Base-by-base conservation (phyloP, 2,797 vertebrate species). In the Cheirogaleus major region DNA sequence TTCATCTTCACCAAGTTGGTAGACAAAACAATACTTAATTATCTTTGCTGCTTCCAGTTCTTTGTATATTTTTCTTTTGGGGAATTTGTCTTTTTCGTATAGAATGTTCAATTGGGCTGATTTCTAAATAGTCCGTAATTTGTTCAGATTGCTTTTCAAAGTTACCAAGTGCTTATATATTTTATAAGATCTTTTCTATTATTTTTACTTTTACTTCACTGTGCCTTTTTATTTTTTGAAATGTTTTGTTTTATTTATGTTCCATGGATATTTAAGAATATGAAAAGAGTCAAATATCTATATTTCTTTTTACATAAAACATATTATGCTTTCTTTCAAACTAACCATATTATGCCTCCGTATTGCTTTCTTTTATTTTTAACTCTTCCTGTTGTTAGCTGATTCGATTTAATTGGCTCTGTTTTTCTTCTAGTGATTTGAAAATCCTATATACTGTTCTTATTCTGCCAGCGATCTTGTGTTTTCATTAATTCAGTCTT, bases 381-480 rank as follows among this genome's bases (percentile, higher is more conserved):
- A 48, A 41, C n/a, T 80, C 72, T 91, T 87, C 48, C 52, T 50
- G 0, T 88, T 55, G 63, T 86, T 63, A 63, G 82, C 52, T 23
- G n/a, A 92, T 90, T 79, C 76, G 73, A 73, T 83, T 65, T 94
- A 80, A 89, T 76, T 91, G 79, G 52, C 93, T 94, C 65, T 90
- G 59, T 95, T 95, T 97, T 93, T 55, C 75, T 69, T 86, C 82
- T 87, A 43, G 79, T 32, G 45, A 73, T 76, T 76, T 89, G 59
- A 75, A 75, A 95, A 35, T 67, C 82, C 43, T 80, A 9, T 27
- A 35, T 75, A 89, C 69, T 67, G 10, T 85, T 94, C 95, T 59
- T 15, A 75, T 84, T 82, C 87, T 80, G 35, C 41, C 70, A 76
- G 7, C n/a, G 38, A 50, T 70, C 83, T 89, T 45, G 50, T 67